phyloP scores from a whole-genome alignment of 2,113 vertebrate genomes.

The Pituophis catenifer region DNA sequence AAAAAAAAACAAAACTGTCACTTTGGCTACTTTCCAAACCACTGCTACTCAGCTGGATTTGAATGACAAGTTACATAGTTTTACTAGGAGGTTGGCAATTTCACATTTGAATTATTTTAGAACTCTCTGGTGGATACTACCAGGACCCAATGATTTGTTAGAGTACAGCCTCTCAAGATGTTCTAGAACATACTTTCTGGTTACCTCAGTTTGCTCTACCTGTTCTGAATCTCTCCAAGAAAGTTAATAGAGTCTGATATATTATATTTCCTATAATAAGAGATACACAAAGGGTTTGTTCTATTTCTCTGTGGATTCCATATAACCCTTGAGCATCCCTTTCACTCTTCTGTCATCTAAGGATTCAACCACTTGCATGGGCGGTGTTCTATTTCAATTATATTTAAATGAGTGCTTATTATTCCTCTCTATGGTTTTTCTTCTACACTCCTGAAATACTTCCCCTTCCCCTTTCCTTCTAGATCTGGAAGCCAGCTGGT shows the following conservation, averaged over 20 bases:
- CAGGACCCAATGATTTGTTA: not conserved
- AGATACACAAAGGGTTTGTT: not conserved
- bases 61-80: not conserved
- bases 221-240: not conserved
- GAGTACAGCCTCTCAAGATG: not conserved
- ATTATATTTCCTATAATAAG: not conserved
- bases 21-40: not conserved
- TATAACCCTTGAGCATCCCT: not conserved
- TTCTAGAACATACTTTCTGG: not conserved
- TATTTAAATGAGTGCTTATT: not conserved
- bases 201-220: not conserved
- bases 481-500: not conserved
- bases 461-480: not conserved
- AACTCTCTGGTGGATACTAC: not conserved
- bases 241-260: not conserved
- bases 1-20: not conserved
- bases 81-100: not conserved
- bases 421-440: not conserved
- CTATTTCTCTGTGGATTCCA: not conserved
- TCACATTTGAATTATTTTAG: not conserved
- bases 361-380: not conserved
- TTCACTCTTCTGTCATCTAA: not conserved
- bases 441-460: not conserved
- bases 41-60: not conserved
- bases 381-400: not conserved